Base-by-base conservation (phyloP, 2,888 invertebrate species). In the Nipponacmea schrenckii region DNA sequence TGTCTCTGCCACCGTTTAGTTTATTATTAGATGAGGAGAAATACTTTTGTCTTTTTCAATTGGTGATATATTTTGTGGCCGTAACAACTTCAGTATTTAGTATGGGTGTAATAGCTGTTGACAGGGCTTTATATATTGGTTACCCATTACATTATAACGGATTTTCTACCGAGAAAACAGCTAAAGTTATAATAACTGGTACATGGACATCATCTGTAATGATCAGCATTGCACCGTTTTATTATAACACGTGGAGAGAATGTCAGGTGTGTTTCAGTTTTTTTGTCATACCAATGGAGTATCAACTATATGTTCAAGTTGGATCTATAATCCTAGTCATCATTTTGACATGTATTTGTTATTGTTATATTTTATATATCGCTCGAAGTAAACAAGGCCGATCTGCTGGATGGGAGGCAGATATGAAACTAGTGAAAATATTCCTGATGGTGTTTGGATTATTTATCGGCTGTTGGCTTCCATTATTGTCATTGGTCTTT, bases 91-190 rank as follows among this genome's bases (percentile, higher is more conserved):
- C 73, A 24, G 62, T 75, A 48, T 62, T 70, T 26, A 70, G 66
- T 26, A 63, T 70, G 31, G 24, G 64, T 2, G 62, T 74, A 17
- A 68, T 77, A 10, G 71, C 73, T 5, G 44, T 71, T 24, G 74
- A 77, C 64, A 20, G 77, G 4, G 72, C 63, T 20, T 27, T 71
- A 31, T 64, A 45, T 15, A 64, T 69, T 15, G 27, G 26, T 12
- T 20, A 48, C 24, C 64, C 64, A 4, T 31, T 56, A 15, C 66
- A 66, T 44, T 66, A 66, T 44, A 15, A 39, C 39, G 12, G 31
- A 24, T 20, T 27, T 20, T 24, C 20, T 31, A 67, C 50, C 2
- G 24, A 26, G 17, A 31, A 46, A 15, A 24, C 5, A 27, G 24
- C 56, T 7, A 50, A 17, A 14, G 14, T 56, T 12, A 39, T 67